Evolutionary conservation across 2,797 vertebrate genomes (phyloP), one percentile per base, ranked within the genome.

Genomic region (Microchirus variegatus): DNA sequence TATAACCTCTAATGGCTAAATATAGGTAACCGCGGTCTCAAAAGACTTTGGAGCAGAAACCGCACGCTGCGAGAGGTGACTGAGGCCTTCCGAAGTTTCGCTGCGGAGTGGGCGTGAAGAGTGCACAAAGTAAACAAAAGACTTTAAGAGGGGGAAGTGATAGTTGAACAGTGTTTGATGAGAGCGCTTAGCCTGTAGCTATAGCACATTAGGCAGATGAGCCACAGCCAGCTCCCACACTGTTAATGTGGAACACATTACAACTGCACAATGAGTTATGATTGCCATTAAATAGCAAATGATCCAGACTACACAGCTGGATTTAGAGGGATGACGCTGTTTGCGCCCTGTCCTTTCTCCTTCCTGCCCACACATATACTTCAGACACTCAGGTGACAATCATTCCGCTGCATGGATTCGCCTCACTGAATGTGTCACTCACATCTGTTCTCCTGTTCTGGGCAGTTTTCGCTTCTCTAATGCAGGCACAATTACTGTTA

Each of bases 231-330:
- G 84, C 85, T 83, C 80, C 81, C 85, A 84, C 85, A 84, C 86
- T 87, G 84, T 84, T 92, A 89, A 90, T 88, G 86, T 79, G 77
- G 66, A 87, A 78, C 80, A 82, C 88, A 90, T 90, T 90, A 89
- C 82, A 86, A 83, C 70, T 71, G 74, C 84, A 82, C 87, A 77
- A 80, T 89, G 90, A 90, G 80, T 90, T 90, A 90, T 87, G 89
- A 92, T 90, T 91, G 87, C 84, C 85, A 90, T 90, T 92, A 91
- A 89, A 90, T 71, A 87, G 86, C 78, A 87, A 91, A 91, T 86
- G 86, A 90, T 88, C 90, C 87, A 89, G 83, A 82, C 80, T 83
- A 82, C 87, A 83, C 89, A 83, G 88, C 90, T 91, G 87, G 89
- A 90, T 87, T 73, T 73, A 76, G 81, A 85, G 80, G 69, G 79